Conservation (phyloP, 2,797 vertebrate species). For the Xerus rutilus region DNA sequence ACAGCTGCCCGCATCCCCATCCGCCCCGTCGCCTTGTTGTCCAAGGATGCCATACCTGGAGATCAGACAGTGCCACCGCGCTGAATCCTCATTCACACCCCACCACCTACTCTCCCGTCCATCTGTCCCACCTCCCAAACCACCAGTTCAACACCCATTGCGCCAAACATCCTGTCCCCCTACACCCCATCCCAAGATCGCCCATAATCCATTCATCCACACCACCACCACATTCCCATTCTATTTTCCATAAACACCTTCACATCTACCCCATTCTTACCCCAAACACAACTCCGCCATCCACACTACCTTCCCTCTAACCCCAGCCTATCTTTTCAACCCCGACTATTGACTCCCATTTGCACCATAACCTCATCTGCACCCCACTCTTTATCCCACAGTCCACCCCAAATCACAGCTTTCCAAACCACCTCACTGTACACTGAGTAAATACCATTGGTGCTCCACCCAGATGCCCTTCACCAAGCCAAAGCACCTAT, state of each 20-base stretch:
- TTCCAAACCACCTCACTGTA: neutral
- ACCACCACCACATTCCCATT: neutral
- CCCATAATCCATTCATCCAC: neutral
- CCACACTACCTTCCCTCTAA: neutral
- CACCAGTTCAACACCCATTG: neutral
- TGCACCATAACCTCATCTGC: neutral
- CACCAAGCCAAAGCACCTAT: neutral
- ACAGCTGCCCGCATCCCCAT: conserved; percentile 95
- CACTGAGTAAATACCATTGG: neutral
- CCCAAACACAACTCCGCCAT: neutral
- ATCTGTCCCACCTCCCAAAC: neutral
- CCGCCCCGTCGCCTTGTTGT: conserved; percentile 96
- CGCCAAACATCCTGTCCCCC: neutral
- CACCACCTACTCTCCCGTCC: neutral
- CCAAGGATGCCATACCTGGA: conserved; percentile 96
- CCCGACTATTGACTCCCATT: neutral
- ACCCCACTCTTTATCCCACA: neutral
- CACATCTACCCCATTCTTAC: neutral
- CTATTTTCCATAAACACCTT: neutral
- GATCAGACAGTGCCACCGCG: neutral
- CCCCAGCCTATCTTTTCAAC: neutral
- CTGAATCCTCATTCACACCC: neutral
- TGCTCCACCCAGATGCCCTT: neutral
- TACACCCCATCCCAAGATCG: neutral
- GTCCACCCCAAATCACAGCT: neutral